Base-by-base conservation (phyloP, 2,888 invertebrate genomes). In the Cremastobaeus sp. region DNA sequence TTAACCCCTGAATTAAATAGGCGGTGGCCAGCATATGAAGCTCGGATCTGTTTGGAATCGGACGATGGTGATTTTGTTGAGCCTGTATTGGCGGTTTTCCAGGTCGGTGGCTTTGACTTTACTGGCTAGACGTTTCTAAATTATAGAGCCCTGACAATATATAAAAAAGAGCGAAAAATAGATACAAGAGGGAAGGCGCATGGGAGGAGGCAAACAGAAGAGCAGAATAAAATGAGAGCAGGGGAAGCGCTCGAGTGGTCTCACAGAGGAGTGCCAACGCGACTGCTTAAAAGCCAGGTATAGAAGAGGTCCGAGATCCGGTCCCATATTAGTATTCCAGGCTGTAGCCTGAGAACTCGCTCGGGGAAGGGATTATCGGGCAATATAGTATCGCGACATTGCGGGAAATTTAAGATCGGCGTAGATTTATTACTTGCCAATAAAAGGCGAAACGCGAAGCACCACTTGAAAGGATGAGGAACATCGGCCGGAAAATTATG, bases 221-320 rank as follows among this genome's bases (percentile, higher is more conserved):
- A 15, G 25, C 9, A 9, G 28, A 37, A 65, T 28, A 1, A 35
- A 52, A 20, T 8, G 21, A 15, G 20, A 43, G 45, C 25, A 17
- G 17, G 64, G 73, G 57, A 66, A 73, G 60, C 41, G 73, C 34
- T 73, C 68, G 60, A 66, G 68, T 73, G 65, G 68, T 62, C 62
- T 73, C 57, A 68, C 28, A 59, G 59, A 65, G 48, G 66, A 60
- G 66, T 66, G 72, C 66, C 66, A 73, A 68, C 57, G 25, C 45
- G 64, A 64, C 57, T 68, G 62, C 57, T 73, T 68, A 73, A 73
- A 73, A 73, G 73, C 66, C 71, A 32, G 65, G 64, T 54, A 66
- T 52, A 72, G 66, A 72, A 60, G 59, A 66, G 50, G 65, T 65
- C 45, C 52, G 41, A 50, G 50, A 59, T 65, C 52, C 59, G 14